Evolutionary conservation across 2,888 invertebrate species (phyloP), one percentile per base, ranked within the genome.

Genomic region (Criorhina ranunculi): DNA sequence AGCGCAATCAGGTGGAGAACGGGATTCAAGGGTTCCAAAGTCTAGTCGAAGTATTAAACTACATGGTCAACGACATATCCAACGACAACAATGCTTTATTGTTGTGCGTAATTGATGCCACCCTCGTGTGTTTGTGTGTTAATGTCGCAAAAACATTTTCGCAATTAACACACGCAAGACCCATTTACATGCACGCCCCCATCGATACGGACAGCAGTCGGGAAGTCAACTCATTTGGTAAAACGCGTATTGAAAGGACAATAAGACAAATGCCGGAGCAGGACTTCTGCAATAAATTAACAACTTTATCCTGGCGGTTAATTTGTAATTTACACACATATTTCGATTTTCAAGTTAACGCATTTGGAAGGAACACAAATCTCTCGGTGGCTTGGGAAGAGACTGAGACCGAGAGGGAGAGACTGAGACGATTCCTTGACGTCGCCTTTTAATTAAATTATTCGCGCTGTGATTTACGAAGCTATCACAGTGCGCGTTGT

Each of bases 281-380:
- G 75, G 75, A 70, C 59, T 76, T 70, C 37, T 29, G 80, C 60
- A 59, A 76, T 85, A 85, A 85, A 85, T 85, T 85, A 85, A 85
- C 79, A 80, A 85, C 79, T 60, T 46, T 59, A 59, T 80, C 76
- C 80, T 80, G 70, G 76, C 66, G 85, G 85, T 85, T 80, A 80
- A 85, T 85, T 85, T 79, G 80, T 85, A 85, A 80, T 85, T 80
- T 85, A 80, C 70, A 76, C 70, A 66, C 75, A 76, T 59, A 85
- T 40, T 76, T 85, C 75, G 75, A 85, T 85, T 76, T 85, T 75
- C 85, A 70, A 77, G 75, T 75, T 73, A 40, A 77, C 53, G 82
- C 77, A 66, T 66, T 77, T 72, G 64, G 64, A 72, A 72, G 59
- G 60, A 46, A 72, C 62, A 72, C 59, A 60, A 46, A 73, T 59